Evolutionary conservation across 2,888 invertebrate species (phyloP).

Genomic region (Tanypteryx hageni): DNA sequence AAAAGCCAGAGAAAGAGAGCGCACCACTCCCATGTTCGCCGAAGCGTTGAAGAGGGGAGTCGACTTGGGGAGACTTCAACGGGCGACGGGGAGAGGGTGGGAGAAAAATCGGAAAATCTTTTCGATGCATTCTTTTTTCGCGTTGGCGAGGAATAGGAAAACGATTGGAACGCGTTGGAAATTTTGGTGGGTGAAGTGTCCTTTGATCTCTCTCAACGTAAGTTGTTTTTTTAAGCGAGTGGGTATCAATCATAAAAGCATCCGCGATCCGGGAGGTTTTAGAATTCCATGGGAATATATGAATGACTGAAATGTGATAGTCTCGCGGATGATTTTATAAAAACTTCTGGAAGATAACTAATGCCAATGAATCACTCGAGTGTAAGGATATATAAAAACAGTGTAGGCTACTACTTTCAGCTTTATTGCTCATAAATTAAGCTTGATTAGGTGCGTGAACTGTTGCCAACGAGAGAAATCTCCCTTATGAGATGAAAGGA

Average conservation of each 20-base stretch:
- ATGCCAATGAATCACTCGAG: too few species aligned
- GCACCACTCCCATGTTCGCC: slow-evolving; percentile 11
- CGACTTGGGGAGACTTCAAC: slow-evolving; percentile 52
- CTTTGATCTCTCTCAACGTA: background rate
- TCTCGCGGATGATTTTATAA: too few species aligned
- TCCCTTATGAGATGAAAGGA: too few species aligned
- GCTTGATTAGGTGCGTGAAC: too few species aligned
- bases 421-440: too few species aligned
- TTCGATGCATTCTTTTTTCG: background rate
- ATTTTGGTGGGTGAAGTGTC: slow-evolving; percentile 35
- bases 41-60: slow-evolving; percentile 31
- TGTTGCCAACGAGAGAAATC: too few species aligned
- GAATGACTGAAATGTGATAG: slow-evolving; percentile 14
- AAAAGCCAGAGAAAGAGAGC: background rate
- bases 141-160: slow-evolving; percentile 34
- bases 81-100: background rate
- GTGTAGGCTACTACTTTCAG: too few species aligned
- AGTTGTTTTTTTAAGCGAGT: background rate
- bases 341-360: too few species aligned
- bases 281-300: background rate
- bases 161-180: slow-evolving; percentile 25
- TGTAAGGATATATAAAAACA: too few species aligned
- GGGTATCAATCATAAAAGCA: slow-evolving; percentile 13
- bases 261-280: background rate
- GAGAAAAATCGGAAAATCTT: background rate